Percentiles rank a stretch among this genome's conserved stretches.
Evolutionary conservation across 2,113 vertebrate genomes (phyloP).

Genomic region (Prolemur simus): DNA sequence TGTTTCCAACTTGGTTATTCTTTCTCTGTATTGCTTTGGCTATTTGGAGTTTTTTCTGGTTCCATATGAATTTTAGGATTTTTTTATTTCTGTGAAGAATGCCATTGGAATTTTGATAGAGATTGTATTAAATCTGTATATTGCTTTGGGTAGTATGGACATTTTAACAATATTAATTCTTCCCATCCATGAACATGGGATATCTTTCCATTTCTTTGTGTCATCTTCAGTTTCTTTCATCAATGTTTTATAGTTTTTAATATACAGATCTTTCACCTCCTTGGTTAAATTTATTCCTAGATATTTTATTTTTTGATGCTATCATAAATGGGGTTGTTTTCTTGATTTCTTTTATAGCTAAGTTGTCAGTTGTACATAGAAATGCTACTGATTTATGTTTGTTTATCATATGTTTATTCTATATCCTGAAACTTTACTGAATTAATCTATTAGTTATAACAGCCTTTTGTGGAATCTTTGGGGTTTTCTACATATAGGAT

Average conservation of each 20-base stretch:
- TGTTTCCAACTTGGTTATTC: neutral
- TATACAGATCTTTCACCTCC: neutral
- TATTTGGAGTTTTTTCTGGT: neutral
- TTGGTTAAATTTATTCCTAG: neutral
- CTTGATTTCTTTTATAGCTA: neutral
- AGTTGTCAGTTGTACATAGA: neutral
- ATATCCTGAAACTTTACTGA: neutral
- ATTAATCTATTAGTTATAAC: neutral
- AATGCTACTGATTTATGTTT: neutral
- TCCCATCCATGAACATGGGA: neutral
- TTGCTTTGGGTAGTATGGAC: neutral
- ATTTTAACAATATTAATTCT: neutral
- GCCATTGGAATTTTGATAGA: neutral
- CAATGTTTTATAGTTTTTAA: neutral
- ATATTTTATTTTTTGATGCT: neutral
- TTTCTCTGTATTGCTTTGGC: neutral
- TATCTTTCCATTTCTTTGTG: neutral
- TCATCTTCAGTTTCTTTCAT: neutral
- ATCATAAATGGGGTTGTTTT: neutral
- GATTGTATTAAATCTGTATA: neutral
- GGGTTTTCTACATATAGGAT: neutral
- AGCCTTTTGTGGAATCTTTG: neutral
- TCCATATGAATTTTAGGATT: neutral
- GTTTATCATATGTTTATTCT: neutral
- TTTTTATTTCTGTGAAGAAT: neutral